Evolutionary conservation across 2,113 vertebrate species (phyloP), one percentile per base, ranked within the genome.

Genomic region (Aplodontia rufa): DNA sequence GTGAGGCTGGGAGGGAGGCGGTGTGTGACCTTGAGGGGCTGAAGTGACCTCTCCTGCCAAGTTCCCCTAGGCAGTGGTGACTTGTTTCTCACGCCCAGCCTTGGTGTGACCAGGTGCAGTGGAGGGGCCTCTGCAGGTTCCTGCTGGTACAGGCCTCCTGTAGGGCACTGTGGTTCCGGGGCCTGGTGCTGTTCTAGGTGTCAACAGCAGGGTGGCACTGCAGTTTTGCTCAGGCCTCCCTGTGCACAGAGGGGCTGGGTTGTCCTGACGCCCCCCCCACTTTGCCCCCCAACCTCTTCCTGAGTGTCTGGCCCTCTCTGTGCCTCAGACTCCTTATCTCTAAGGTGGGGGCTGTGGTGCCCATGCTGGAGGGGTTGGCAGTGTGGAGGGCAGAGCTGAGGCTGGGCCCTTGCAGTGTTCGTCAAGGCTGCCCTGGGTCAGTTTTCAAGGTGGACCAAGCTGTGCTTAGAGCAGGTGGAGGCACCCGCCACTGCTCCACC

Each of bases 21-120:
- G 20, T 16, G 2, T 10, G 0, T 42, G 72, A 62, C 79, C 64
- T 53, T 3, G 13, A 47, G 68, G 8, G 20, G 6, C n/a, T 0
- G 0, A 22, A 40, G 40, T 10, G 6, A 20, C 6, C 8, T 45
- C n/a, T 82, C 3, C 60, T 2, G 0, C 2, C 0, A 10, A 1
- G 28, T 8, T 37, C 11, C 16, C 58, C 35, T 17, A 68, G 84
- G 79, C 47, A 5, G 24, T 49, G 69, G 47, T 49, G 79, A 17
- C 22, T 17, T 40, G 32, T 45, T 58, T 49, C 89, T 88, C 37
- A 12, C 69, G 58, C 51, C 47, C 53, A 20, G 45, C 53, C 28
- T 5, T 35, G 8, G 35, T 9, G 1, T 5, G 24, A 10, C 35
- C 4, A 1, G 75, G 19, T 28, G 19, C 2, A 26, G 71, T 51